These are phyloP conservation scores for Escarpia spicata DNA, from an alignment of 2,888 invertebrate genomes.

Conservation along the genomic window DNA sequence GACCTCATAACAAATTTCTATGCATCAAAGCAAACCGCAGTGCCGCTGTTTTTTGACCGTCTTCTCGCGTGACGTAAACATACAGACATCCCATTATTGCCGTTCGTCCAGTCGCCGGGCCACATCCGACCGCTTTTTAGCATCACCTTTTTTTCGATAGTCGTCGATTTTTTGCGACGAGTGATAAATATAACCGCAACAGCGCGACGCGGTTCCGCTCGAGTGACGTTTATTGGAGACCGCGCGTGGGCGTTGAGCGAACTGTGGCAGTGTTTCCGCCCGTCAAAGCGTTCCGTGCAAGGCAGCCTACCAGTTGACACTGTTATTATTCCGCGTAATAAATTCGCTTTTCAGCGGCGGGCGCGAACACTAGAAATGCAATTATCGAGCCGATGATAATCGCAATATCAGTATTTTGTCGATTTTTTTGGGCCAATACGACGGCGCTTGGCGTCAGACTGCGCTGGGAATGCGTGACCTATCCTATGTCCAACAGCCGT, in stretches of 20 bases:
- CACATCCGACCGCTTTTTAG: neutral
- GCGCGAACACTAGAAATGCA: neutral
- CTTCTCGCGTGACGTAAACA: neutral
- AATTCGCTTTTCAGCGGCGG: neutral
- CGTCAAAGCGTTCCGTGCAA: neutral
- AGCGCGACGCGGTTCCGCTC: neutral
- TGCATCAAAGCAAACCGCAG: neutral
- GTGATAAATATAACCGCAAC: neutral
- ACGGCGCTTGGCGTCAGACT: neutral
- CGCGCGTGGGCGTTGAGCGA: neutral
- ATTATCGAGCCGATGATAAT: neutral
- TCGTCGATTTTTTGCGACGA: neutral
- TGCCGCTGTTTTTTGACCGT: neutral
- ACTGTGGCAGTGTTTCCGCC: neutral
- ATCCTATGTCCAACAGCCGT: neutral
- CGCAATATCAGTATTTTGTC: neutral
- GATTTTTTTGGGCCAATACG: neutral
- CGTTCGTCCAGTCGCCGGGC: neutral
- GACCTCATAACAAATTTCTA: neutral
- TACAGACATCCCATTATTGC: neutral
- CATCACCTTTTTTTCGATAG: neutral
- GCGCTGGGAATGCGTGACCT: neutral
- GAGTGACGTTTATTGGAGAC: neutral
- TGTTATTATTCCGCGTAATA: conserved; percentile 10
- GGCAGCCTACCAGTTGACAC: neutral